Evolutionary conservation across 2,888 invertebrate species (phyloP).

Genomic region (Synergus laeviventris): DNA sequence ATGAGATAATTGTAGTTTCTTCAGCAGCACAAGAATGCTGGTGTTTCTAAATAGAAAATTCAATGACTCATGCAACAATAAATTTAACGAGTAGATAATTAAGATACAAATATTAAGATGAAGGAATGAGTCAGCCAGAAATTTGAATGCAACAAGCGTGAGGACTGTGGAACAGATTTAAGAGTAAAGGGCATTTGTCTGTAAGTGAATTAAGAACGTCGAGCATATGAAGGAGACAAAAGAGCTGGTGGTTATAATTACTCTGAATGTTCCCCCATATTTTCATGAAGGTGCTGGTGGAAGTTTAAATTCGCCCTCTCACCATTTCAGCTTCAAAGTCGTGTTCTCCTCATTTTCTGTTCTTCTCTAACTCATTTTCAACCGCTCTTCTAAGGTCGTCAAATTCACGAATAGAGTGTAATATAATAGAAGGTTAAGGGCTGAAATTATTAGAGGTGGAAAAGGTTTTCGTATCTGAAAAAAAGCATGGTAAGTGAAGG

Average conservation of each 20-base stretch:
- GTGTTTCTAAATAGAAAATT: too few species aligned
- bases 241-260: conserved; percentile 64
- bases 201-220: conserved; percentile 39
- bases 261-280: conserved; percentile 51
- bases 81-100: too few species aligned
- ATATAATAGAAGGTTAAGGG: background rate
- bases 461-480: background rate
- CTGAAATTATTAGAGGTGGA: background rate
- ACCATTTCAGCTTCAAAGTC: conserved; percentile 21
- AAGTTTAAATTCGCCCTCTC: conserved; percentile 45
- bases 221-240: conserved; percentile 49
- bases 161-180: conserved; percentile 48
- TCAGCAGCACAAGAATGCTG: too few species aligned
- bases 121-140: background rate
- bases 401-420: background rate
- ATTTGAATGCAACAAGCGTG: background rate
- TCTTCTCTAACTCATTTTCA: conserved; percentile 39
- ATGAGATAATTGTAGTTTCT: too few species aligned
- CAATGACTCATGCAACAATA: too few species aligned
- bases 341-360: conserved; percentile 36
- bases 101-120: too few species aligned
- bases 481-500: background rate
- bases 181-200: conserved; percentile 50
- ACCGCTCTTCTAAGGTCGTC: background rate
- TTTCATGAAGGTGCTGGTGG: conserved; percentile 44